Evolutionary conservation across 2,113 vertebrate genomes (phyloP), one percentile per base, ranked within the genome.

Genomic region (Protobothrops mucrosquamatus): DNA sequence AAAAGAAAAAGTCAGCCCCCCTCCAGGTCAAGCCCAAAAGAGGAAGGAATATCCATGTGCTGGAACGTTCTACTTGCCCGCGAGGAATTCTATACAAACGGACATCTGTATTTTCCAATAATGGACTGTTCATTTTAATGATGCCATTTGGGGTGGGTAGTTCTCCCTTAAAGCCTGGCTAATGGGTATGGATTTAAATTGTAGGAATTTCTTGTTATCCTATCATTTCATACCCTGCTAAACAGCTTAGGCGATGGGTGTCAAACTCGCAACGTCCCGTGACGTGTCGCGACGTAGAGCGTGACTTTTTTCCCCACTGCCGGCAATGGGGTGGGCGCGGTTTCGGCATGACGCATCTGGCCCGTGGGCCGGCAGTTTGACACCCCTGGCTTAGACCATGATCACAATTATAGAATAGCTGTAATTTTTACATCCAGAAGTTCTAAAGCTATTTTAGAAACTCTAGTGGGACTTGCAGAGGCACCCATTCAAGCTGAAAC

Each of bases 1-100:
- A 51, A 97, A 97, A 96, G 52, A 92, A 96, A 91, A 94, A 15
- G 18, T 24, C 94, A 55, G 74, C 22, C 23, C n/a, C n/a, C n/a
- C 0, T 15, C 24, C 0, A 2, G 11, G 23, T 15, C 56, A 51
- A 26, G 22, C 1, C 39, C 6, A 56, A 18, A 14, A 39, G 18
- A 55, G n/a, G 91, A 92, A 88, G 23, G 3, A 3, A n/a, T 6
- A 91, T 22, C 9, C 0, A 3, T 24, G 4, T 29, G 14, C 24
- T 39, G 2, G 15, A 86, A 56, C 1, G 85, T 29, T 85, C 24
- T 15, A 24, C 12, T 9, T 57, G 90, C 2, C 54, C 11, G 22
- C 1, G 10, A 18, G 22, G 39, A 23, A 23, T 56, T 15, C 34
- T 46, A 2, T 20, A 15, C 69, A 39, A 81, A 39, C 3, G n/a